phyloP scores from a whole-genome alignment of 2,888 invertebrate genomes.

The Periphyllus acericola region DNA sequence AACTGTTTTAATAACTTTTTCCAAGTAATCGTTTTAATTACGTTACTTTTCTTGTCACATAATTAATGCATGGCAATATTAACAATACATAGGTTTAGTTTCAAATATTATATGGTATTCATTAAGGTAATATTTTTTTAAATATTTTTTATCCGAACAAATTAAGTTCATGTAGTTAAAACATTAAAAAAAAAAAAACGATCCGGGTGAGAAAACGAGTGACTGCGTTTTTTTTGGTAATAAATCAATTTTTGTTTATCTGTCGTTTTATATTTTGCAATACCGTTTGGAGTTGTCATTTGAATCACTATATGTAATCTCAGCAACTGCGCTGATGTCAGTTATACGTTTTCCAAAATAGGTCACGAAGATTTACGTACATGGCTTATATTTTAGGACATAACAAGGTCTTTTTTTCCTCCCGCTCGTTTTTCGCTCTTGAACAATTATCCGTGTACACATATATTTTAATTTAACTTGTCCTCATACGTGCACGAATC shows the following conservation, averaged over 20 bases:
- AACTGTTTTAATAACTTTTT: not conserved
- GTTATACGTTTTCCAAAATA: not conserved
- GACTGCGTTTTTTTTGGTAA: not conserved
- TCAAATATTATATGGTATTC: not conserved
- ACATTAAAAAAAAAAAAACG: not conserved
- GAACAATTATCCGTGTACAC: conserved; percentile 24
- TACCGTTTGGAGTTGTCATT: not conserved
- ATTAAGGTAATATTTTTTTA: not conserved
- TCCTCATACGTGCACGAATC: not conserved
- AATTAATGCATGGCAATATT: not conserved
- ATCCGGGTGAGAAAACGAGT: not conserved
- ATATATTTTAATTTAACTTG: conserved; percentile 25
- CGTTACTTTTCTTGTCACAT: not conserved
- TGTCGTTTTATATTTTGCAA: not conserved
- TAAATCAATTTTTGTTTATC: not conserved
- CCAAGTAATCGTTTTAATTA: not conserved
- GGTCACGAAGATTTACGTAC: conserved; percentile 27
- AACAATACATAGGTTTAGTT: not conserved
- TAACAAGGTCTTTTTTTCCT: not conserved
- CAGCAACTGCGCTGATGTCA: not conserved
- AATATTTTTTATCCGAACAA: not conserved
- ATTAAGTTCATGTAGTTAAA: not conserved
- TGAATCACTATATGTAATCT: not conserved
- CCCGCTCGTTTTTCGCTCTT: not conserved
- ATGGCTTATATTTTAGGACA: not conserved